A percentile compares a stretch with the other conserved stretches of the same genome.
These are phyloP conservation scores for Apocrypta bakeri DNA, from an alignment of 1,140 invertebrate genomes.

Conservation along the genomic window DNA sequence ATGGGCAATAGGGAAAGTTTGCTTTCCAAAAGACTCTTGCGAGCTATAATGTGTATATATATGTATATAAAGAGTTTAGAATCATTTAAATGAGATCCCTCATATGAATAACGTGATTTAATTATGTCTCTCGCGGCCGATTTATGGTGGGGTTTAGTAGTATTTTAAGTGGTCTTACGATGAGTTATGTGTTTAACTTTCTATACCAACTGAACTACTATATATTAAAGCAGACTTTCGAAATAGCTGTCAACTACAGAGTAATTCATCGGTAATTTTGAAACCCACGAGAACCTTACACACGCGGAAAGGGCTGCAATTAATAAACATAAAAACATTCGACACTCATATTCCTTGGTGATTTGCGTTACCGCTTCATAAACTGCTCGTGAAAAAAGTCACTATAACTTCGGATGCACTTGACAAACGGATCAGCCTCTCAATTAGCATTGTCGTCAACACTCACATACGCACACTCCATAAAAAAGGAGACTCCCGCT, in stretches of 20 bases:
- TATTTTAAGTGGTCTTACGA: slow-evolving; percentile 40
- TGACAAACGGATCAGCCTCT: not conserved
- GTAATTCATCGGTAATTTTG: slow-evolving; percentile 28
- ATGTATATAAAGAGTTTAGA: slow-evolving; percentile 17
- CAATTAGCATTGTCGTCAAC: not conserved
- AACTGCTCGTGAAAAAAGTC: too few relatives aligned
- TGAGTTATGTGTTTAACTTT: slow-evolving; percentile 35
- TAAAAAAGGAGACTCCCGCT: not conserved
- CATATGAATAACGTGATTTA: slow-evolving; percentile 35
- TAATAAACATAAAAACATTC: too few relatives aligned
- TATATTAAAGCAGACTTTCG: slow-evolving; percentile 28
- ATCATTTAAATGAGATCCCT: slow-evolving; percentile 35
- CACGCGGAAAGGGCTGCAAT: not conserved
- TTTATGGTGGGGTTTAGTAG: slow-evolving; percentile 26
- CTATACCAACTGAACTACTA: slow-evolving; percentile 13
- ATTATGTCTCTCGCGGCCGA: slow-evolving; percentile 28
- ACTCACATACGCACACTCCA: not conserved
- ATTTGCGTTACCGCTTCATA: too few relatives aligned
- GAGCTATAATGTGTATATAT: not conserved
- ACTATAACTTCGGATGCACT: too few relatives aligned
- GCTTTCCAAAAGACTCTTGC: not conserved
- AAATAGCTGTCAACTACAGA: slow-evolving; percentile 5
- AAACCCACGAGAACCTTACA: not conserved
- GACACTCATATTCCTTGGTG: too few relatives aligned
- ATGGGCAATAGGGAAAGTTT: not conserved